Base-by-base conservation (phyloP, 2,113 vertebrate genomes). In the Perognathus longimembris region DNA sequence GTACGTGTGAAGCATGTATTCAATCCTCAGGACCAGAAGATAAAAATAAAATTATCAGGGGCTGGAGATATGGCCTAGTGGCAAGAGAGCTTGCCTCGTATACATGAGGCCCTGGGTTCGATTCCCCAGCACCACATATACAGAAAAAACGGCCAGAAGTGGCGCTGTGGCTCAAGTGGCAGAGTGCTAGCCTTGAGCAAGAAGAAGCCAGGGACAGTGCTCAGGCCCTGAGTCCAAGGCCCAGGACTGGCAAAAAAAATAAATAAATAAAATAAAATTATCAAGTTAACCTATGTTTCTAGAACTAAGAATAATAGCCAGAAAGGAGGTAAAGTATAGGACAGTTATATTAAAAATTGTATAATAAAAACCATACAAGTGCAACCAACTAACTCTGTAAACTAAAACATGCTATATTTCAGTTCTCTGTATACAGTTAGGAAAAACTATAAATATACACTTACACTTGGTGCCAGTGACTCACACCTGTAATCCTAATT, bases 371-470 rank as follows among this genome's bases (percentile, higher is more conserved):
- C 7, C 50, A 80, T 36, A 82, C 21, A 57, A 83, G 38, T 42
- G 20, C 38, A 81, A 91, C 54, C 42, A 87, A 95, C 38, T 61
- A 77, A 93, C 40, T 89, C 34, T 6, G 1, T 83, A 42, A 90
- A 32, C 32, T 82, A 88, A 40, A 89, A 85, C 8, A 93, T 40
- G 73, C 3, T 45, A 86, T 0, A 86, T 0, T 64, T 84, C 93
- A 57, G 24, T 71, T 70, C 40, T 67, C 50, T 75, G 17, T 7
- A 34, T 21, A 57, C 24, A 21, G 63, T 75, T 71, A 86, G 38
- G 57, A 84, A 95, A 95, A 82, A 66, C 32, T 90, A 91, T 85
- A 94, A 71, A 69, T 71, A 96, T 63, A 22, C 10, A 54, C 45
- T 79, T 54, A 54, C 15, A 18, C 50, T 54, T 12, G 17, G 50